Base-by-base conservation (phyloP, 2,797 vertebrate species). In the Xenentodon cancila region DNA sequence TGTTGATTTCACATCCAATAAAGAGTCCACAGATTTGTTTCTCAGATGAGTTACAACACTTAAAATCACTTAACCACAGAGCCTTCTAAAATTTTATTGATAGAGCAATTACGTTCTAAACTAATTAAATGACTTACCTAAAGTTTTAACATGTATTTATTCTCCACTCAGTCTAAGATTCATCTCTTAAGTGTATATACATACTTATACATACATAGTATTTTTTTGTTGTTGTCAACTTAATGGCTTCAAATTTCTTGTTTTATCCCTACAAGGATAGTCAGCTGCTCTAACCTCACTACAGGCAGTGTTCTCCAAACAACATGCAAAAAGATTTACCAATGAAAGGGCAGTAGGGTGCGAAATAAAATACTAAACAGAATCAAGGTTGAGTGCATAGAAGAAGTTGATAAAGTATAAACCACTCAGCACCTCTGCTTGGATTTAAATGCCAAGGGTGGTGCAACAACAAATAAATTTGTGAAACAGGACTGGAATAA, bases 1-100 rank as follows among this genome's bases (percentile, higher is more conserved):
- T 53, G 52, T 15, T 32, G 58, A 59, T 59, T 62, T 22, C 43
- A 9, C 46, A 30, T 64, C 49, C 40, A 56, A 58, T 40, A 51
- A 60, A 49, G 34, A 59, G 60, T 18, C 30, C 30, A 45, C 44
- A 9, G 17, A 44, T 57, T 47, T 45, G 22, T 52, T 21, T 22
- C 21, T 11, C 43, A 34, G 8, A 34, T 34, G 32, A 34, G 32
- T 34, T 34, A 7, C 19, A 13, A 34, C 42, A 20, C 22, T 21
- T 64, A 17, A 57, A 59, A 73, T 46, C 25, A 47, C 5, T 22
- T 15, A 25, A 17, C 21, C 48, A 49, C 21, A 49, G 21, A 16
- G 15, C 12, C 48, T 16, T 1, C 25, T 49, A 34, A 25, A 49
- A 25, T 7, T 7, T 21, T 17, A 16, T 12, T 25, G 5, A 25